A percentile compares a stretch with the other conserved stretches of the same genome.
phyloP scores from a whole-genome alignment of 2,113 vertebrate species.

The Cyprinodon tularosa region DNA sequence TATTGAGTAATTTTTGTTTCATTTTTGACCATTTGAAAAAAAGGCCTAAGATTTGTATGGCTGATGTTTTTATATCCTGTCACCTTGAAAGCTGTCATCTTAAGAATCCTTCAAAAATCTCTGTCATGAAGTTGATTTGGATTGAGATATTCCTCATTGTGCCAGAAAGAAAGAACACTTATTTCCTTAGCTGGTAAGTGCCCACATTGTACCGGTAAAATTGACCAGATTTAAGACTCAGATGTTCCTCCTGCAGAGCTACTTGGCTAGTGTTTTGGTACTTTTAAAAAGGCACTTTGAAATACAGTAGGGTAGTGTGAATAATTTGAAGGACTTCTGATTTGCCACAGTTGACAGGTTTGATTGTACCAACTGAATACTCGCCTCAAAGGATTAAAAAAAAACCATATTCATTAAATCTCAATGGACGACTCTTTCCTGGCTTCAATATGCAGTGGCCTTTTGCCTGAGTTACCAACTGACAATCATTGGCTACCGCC shows the following conservation, averaged over 20 bases:
- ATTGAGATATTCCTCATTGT: neutral
- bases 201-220: neutral
- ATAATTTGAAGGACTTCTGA: slow-evolving; percentile 42
- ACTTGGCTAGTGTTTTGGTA: neutral
- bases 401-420: slow-evolving; percentile 56
- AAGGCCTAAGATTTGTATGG: neutral
- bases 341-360: slow-evolving; percentile 64
- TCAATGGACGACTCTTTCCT: slow-evolving; percentile 44
- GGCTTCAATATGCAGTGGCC: slow-evolving; percentile 73
- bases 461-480: slow-evolving; percentile 70
- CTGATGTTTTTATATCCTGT: neutral
- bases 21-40: neutral
- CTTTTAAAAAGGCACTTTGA: neutral
- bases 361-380: slow-evolving; percentile 62
- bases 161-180: neutral
- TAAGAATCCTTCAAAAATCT: neutral
- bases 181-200: too few species aligned
- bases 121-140: neutral
- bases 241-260: neutral
- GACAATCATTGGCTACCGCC: slow-evolving; percentile 69
- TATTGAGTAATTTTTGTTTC: neutral
- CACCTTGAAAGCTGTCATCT: neutral
- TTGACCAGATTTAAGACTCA: neutral
- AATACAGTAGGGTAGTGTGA: neutral
- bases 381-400: slow-evolving; percentile 33